Evolutionary conservation across 1,140 invertebrate species (phyloP), one percentile per base, ranked within the genome.

Genomic region (Drosophila lowei): DNA sequence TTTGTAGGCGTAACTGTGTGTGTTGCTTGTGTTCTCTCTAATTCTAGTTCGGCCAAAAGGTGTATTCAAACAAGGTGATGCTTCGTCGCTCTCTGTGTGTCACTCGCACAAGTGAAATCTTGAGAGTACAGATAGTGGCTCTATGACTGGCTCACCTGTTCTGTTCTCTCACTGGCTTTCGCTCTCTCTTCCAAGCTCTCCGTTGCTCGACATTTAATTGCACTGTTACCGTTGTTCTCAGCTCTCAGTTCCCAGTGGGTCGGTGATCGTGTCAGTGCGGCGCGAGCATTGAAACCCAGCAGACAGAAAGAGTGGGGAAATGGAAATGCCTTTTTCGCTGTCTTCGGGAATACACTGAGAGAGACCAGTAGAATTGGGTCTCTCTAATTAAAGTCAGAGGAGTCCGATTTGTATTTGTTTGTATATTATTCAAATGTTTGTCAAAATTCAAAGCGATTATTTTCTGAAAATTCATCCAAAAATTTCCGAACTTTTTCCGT

Each of bases 381-480:
- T 64, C 34, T 47, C 9, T 38, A 48, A 18, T 52, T 48, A 53
- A 30, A 38, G 56, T 62, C 47, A 60, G 42, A 49, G 47, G 42
- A 49, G 47, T 72, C 44, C 43, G 62, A 23, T 23, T 48, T 80
- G 72, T 66, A 41, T 56, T 57, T 46, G 62, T 57, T 48, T 80
- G 72, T 66, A 41, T 60, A 54, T 46, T 65, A 57, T 72, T 71
- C 56, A 72, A 23, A 65, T 47, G 34, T 64, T 84, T 79, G 72
- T 84, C 67, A 84, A 85, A 85, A 84, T 85, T 85, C 15, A 7
- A 62, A 34, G 42, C 28, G 56, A 61, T 30, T 47, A 38, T 49
- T 63, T 57, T 56, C 55, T 42, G 11, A 38, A 48, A 48, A 54
- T 53, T 58, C 43, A 8, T 9, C 8, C 2, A 9, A 23, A 65